Conservation (phyloP, 1,140 invertebrate species). For the Drosophila repletoides region DNA sequence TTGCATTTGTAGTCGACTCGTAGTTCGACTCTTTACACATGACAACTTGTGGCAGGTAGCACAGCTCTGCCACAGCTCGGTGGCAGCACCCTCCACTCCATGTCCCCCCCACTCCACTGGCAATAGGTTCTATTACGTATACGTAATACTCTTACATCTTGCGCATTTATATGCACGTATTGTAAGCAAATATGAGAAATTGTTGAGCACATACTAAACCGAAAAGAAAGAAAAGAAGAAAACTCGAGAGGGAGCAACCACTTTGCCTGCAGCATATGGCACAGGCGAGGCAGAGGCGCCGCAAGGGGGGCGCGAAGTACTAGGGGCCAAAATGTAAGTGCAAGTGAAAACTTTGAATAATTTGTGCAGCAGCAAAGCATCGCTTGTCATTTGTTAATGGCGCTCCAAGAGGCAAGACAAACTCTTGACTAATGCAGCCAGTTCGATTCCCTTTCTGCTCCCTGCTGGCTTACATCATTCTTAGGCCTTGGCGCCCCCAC, state of each 20-base stretch:
- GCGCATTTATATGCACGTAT: constrained; percentile 69
- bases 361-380: constrained; percentile 17
- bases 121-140: background rate
- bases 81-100: too few relatives aligned
- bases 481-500: too few relatives aligned
- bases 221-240: constrained; percentile 12
- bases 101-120: too few relatives aligned
- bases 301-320: background rate
- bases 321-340: constrained; percentile 14
- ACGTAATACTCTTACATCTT: constrained; percentile 18
- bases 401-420: constrained; percentile 10
- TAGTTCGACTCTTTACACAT: constrained; percentile 52
- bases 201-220: constrained; percentile 34
- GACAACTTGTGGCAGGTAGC: constrained; percentile 52
- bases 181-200: constrained; percentile 76
- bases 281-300: constrained; percentile 4
- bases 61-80: too few relatives aligned
- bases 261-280: constrained; percentile 6
- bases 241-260: background rate
- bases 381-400: constrained; percentile 34
- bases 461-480: too few relatives aligned
- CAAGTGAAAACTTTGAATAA: constrained; percentile 20
- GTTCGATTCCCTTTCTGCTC: constrained; percentile 5
- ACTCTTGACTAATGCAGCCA: constrained; percentile 25
- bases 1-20: constrained; percentile 49